Evolutionary conservation across 2,888 invertebrate genomes (phyloP).

Genomic region (Mesorhabditis spiculigera): DNA sequence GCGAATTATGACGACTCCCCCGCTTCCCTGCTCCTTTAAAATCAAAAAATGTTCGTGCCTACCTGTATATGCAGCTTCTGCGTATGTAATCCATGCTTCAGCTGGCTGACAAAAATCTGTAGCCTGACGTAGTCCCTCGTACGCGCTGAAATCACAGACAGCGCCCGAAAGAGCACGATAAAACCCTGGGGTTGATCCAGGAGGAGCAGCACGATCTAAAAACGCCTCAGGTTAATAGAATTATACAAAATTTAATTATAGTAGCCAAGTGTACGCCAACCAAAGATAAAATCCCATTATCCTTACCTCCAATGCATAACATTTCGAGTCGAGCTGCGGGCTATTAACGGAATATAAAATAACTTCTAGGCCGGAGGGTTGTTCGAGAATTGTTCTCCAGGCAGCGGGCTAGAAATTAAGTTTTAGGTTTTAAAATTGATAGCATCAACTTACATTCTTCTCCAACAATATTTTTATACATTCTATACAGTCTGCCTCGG

Average conservation of each 20-base stretch:
- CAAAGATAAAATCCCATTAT: slow-evolving; percentile 8
- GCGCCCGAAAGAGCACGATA: slow-evolving; percentile 39
- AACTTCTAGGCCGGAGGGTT: slow-evolving; percentile 48
- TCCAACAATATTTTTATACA: slow-evolving; percentile 51
- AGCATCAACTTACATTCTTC: slow-evolving; percentile 37
- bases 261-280: too few species aligned
- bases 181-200: slow-evolving; percentile 50
- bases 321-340: slow-evolving; percentile 55
- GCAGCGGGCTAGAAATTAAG: slow-evolving; percentile 29
- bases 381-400: slow-evolving; percentile 48
- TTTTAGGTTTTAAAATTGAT: not conserved
- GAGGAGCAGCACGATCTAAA: slow-evolving; percentile 43
- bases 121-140: slow-evolving; percentile 48
- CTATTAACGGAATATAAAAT: slow-evolving; percentile 50
- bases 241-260: too few species aligned
- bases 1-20: too few species aligned
- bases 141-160: slow-evolving; percentile 46
- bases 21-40: not conserved
- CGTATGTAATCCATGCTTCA: slow-evolving; percentile 53
- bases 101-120: slow-evolving; percentile 42
- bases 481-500: slow-evolving; percentile 55
- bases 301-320: slow-evolving; percentile 52
- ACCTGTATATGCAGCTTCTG: slow-evolving; percentile 54
- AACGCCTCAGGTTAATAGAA: too few species aligned
- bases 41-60: not conserved